Evolutionary conservation across 2,888 invertebrate species (phyloP).

Genomic region (Pyralis farinalis): DNA sequence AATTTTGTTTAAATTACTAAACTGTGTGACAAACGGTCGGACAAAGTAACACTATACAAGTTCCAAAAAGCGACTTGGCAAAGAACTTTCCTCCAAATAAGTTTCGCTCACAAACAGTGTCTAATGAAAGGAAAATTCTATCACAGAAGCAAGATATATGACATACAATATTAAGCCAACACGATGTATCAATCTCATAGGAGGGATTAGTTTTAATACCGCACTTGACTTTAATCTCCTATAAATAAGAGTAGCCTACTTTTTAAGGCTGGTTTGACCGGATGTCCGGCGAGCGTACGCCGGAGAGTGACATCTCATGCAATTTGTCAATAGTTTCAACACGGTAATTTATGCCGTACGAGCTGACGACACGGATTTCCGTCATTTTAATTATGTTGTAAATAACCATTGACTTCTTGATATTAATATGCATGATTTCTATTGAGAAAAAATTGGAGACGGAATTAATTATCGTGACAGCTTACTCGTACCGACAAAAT

Average conservation of each 20-base stretch:
- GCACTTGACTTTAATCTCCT: not conserved
- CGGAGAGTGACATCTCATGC: not conserved
- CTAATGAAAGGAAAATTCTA: no score
- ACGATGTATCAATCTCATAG: no score
- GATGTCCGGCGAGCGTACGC: not conserved
- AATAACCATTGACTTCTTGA: not conserved
- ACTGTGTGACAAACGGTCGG: no score
- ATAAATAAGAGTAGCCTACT: not conserved
- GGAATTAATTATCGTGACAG: no score
- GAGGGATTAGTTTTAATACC: not conserved
- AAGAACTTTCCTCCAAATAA: no score
- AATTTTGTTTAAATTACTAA: no score
- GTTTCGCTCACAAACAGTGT: no score
- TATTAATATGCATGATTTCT: not conserved
- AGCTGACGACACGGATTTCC: constrained; percentile 8
- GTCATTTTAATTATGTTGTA: constrained; percentile 6
- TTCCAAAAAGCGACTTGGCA: no score
- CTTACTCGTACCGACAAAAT: no score
- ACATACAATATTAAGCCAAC: no score
- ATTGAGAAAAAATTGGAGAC: not conserved
- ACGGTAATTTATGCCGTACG: constrained; percentile 1
- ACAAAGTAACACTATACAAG: no score
- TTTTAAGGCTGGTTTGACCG: constrained; percentile 3
- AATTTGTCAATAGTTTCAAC: not conserved
- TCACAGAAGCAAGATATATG: no score